These are phyloP conservation scores for Natator depressus DNA, from an alignment of 2,113 vertebrate species.

Conservation along the genomic window DNA sequence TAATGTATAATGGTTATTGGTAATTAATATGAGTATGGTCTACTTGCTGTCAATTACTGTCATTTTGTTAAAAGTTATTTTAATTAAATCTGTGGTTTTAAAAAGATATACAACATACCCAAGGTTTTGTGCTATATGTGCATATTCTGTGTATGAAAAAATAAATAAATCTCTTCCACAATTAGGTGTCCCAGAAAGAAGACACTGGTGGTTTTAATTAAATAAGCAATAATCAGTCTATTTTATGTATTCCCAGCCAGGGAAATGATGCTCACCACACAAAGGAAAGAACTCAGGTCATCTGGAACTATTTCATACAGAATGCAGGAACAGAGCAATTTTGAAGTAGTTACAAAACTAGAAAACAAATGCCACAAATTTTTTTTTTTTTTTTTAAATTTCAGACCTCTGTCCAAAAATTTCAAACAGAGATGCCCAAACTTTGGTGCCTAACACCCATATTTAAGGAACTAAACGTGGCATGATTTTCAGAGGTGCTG, in stretches of 20 bases:
- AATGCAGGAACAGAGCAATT: background rate
- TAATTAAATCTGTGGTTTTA: background rate
- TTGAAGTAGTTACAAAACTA: background rate
- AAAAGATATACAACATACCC: background rate
- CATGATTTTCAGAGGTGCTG: background rate
- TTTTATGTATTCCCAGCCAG: background rate
- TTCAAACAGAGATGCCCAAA: background rate
- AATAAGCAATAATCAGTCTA: background rate
- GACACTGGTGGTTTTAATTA: background rate
- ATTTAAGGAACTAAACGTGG: background rate
- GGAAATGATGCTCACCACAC: accelerated
- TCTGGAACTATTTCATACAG: background rate
- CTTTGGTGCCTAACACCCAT: background rate
- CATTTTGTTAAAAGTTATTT: background rate
- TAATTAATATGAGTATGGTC: background rate
- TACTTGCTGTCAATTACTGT: background rate
- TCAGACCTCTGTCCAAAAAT: background rate
- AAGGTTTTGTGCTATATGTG: background rate
- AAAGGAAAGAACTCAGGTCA: background rate
- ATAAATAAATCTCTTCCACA: background rate
- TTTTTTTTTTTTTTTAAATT: background rate
- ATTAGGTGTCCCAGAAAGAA: background rate
- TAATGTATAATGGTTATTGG: background rate
- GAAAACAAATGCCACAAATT: background rate
- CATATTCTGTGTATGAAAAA: background rate